Evolutionary conservation across 1,140 invertebrate genomes (phyloP), one percentile per base, ranked within the genome.

Genomic region (Theocolax elegans): DNA sequence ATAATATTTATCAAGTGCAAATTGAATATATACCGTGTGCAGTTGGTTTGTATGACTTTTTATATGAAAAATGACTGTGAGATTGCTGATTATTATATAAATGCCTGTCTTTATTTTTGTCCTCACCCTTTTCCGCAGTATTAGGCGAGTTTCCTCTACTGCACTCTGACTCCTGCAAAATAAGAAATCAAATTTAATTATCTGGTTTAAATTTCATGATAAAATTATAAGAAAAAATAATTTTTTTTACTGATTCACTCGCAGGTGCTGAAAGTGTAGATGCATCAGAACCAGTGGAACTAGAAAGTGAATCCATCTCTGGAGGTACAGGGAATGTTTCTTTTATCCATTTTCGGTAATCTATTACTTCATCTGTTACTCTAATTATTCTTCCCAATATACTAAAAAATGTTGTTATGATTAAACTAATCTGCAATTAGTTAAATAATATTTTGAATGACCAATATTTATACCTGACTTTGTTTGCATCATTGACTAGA

Each of bases 301-400:
- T 85, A 4, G 85, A 86, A 21, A 85, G 74, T 23, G 83, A 85
- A 70, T 86, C 85, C 70, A 78, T 77, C 76, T 85, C 83, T 27
- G 73, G 76, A 62, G 75, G 74, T 53, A 77, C 67, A 59, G 80
- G 84, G 85, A 91, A 91, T 75, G 87, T 90, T 77, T 90, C 88
- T 71, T 89, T 89, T 74, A 92, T 91, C 91, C 91, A 93, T 73
- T 89, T 89, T 71, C 97, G 90, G 83, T 98, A 97, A 58, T 94
- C 90, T 76, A 98, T 92, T 48, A 98, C 96, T 85, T 97, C 94
- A 86, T 98, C 95, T 15, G 95, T 97, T 66, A 98, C 92, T 73
- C 94, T 90, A 66, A 98, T 90, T 73, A 98, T 95, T 75, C 96
- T 91, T 72, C 95, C 95, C 71, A 97, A 87, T 82, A 95, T 94